Percentiles rank a stretch among this genome's conserved stretches.
Evolutionary conservation across 2,888 invertebrate genomes (phyloP).

Genomic region (Heliconius charithonia): DNA sequence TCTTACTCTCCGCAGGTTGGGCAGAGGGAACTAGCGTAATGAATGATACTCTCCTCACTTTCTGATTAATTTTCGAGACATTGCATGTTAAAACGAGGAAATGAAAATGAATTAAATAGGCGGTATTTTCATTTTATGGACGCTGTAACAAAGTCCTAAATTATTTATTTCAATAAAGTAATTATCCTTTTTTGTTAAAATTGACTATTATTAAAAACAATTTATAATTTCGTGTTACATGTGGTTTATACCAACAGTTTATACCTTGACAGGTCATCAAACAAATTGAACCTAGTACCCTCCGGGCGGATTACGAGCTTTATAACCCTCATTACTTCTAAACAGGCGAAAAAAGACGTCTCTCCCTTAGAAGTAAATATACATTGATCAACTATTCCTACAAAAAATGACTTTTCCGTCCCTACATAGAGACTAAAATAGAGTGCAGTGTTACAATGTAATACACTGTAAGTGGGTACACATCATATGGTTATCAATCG

Average conservation of each 20-base stretch:
- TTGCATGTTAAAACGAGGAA: no score
- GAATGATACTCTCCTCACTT: no score
- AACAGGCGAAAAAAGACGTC: conserved; percentile 46
- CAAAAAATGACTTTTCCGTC: conserved; percentile 15
- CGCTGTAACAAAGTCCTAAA: no score
- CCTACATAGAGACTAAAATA: conserved; percentile 28
- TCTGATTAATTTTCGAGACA: no score
- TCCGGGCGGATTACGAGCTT: conserved; percentile 42
- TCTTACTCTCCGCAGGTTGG: no score
- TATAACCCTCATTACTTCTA: conserved; percentile 46
- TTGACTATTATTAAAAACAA: not conserved
- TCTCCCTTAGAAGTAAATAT: conserved; percentile 44
- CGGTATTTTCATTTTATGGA: no score
- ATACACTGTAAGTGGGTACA: conserved; percentile 5
- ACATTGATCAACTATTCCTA: not conserved
- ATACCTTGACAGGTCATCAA: conserved; percentile 28
- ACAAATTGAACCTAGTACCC: conserved; percentile 38
- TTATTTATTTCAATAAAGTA: not conserved
- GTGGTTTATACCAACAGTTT: not conserved
- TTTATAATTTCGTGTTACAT: not conserved
- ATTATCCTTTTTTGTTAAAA: not conserved
- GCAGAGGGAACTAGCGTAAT: no score
- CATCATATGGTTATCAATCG: conserved; percentile 19
- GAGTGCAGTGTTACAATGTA: not conserved
- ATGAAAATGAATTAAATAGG: no score